Percentiles rank a stretch among this genome's conserved stretches.
Evolutionary conservation across 2,888 invertebrate genomes (phyloP).

Genomic region (Euclidia mi): DNA sequence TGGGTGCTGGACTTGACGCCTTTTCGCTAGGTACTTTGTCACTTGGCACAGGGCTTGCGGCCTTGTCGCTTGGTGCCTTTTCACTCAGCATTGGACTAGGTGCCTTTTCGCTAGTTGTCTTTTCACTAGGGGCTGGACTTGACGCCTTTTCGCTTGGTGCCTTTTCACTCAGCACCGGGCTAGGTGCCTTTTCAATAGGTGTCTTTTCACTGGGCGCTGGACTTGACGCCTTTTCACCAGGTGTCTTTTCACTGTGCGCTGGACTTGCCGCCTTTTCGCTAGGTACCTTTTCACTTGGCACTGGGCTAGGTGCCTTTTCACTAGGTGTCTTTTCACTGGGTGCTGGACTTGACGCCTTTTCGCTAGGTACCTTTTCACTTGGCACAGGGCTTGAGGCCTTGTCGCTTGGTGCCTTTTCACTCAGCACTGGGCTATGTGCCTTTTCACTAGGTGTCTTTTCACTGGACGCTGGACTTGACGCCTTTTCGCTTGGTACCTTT

Average conservation of each 20-base stretch:
- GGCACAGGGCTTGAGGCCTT: constrained; percentile 13
- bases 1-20: background rate
- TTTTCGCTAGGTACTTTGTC: constrained; percentile 10
- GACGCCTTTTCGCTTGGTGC: constrained; percentile 20
- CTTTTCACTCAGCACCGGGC: constrained; percentile 14
- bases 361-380: constrained; percentile 20
- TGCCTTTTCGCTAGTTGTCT: background rate
- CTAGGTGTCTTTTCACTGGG: background rate
- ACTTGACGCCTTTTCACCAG: constrained; percentile 8
- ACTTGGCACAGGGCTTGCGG: constrained; percentile 2
- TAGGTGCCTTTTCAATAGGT: constrained; percentile 8
- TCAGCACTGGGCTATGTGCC: constrained; percentile 13
- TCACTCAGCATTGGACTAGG: constrained; percentile 5
- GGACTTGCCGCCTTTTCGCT: constrained; percentile 2
- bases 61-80: constrained; percentile 9
- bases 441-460: constrained; percentile 17
- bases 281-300: constrained; percentile 1
- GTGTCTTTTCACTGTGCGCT: background rate
- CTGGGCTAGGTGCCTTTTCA: constrained; percentile 10
- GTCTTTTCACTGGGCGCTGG: constrained; percentile 9
- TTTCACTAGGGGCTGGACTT: constrained; percentile 1
- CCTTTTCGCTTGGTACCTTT: background rate
- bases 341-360: constrained; percentile 1
- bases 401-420: constrained; percentile 19
- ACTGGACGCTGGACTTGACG: constrained; percentile 4